Conservation (phyloP, 1,140 invertebrate genomes). For the Bombyx mori region DNA sequence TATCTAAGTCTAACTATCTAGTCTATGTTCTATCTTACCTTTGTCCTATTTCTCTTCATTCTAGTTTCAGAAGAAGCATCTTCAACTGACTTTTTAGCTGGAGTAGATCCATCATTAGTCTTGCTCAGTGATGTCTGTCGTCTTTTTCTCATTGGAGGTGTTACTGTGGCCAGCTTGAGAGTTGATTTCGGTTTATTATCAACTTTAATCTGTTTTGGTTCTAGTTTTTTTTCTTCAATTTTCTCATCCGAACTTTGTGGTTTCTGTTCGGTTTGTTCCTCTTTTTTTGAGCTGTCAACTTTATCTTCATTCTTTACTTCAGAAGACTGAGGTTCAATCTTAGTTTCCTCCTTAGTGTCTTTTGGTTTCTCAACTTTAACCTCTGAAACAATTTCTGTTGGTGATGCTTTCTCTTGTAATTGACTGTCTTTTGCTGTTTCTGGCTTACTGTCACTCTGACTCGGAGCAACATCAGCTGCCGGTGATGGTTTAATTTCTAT, state of each 20-base stretch:
- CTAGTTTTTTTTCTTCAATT: constrained; percentile 45
- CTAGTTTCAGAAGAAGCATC: constrained; percentile 52
- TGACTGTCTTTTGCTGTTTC: constrained; percentile 59
- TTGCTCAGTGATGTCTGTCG: constrained; percentile 58
- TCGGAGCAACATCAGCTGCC: constrained; percentile 50
- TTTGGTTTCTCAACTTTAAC: constrained; percentile 38
- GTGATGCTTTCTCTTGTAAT: constrained; percentile 34
- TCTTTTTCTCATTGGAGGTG: constrained; percentile 66
- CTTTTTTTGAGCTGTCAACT: constrained; percentile 27
- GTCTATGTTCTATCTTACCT: constrained; percentile 29
- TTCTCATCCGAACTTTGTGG: constrained; percentile 38
- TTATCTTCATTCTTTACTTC: constrained; percentile 30
- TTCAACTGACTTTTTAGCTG: constrained; percentile 47
- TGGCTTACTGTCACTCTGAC: constrained; percentile 53
- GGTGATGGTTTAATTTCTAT: constrained; percentile 49
- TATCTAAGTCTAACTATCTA: too few species aligned
- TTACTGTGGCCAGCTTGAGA: constrained; percentile 69
- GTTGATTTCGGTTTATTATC: constrained; percentile 63
- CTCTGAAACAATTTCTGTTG: neutral
- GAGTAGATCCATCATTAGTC: constrained; percentile 37
- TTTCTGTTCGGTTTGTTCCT: constrained; percentile 26
- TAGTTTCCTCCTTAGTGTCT: constrained; percentile 35
- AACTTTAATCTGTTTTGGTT: constrained; percentile 35
- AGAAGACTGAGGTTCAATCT: constrained; percentile 20
- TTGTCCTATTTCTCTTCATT: constrained; percentile 63